Evolutionary conservation across 1,140 invertebrate genomes (phyloP), one percentile per base, ranked within the genome.

Genomic region (Phymastichus coffea): DNA sequence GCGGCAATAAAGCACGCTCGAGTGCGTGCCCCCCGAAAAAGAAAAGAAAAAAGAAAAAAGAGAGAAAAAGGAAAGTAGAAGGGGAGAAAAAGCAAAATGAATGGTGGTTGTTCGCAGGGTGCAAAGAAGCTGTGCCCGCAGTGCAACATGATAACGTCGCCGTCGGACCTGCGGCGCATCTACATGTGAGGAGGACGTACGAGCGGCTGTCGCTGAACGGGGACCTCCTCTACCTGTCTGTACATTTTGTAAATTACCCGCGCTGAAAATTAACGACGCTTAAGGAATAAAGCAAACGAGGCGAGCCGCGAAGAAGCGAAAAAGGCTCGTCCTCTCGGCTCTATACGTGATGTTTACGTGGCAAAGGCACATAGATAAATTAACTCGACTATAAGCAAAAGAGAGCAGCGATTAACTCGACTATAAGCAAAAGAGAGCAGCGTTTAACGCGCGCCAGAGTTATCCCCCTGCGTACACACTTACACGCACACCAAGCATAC

Each of bases 81-180:
- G 17, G 19, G 14, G 20, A 46, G 14, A 23, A 20, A 35, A 35
- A 8, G 33, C n/a, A 35, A 35, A 35, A 35, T 35, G 8, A 35
- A 35, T 8, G n/a, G n/a, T 9, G n/a, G n/a, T 4, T 53, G 28
- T 49, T 63, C 55, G 26, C 79, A 88, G 87, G 89, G 91, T 26
- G 89, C 90, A 0, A 95, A 95, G 81, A 96, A 95, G 71, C 83
- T 96, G 20, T 97, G 94, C 78, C 94, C 94, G 0, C 94, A 96
- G 72, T 96, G 94, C 77, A 96, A 95, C 81, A 92, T 92, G 79
- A 96, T 96, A 64, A 96, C 94, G 30, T 92, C 92, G 3, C 87
- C 93, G 17, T 83, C 88, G 61, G 92, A 96, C 81, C 79, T 97
- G 49, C 82, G 94, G 63, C 84, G 90, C 67, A 94, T 97, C 74